A percentile compares a stretch with the other conserved stretches of the same genome.
phyloP scores from a whole-genome alignment of 1,140 invertebrate species.

The Heliconius eleuchia region DNA sequence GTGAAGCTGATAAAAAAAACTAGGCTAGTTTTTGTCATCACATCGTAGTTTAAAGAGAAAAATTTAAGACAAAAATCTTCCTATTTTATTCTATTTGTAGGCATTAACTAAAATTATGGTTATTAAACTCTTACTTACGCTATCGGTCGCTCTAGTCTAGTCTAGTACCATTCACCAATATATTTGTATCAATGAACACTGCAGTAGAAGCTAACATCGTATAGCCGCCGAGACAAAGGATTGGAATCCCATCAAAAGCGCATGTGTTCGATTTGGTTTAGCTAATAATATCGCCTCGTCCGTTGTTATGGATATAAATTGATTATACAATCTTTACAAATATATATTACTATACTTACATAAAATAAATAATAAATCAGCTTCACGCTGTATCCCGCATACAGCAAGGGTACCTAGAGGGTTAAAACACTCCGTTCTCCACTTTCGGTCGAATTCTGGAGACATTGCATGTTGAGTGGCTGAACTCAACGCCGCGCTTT shows the following conservation, averaged over 20 bases:
- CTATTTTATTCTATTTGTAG: not conserved
- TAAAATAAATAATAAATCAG: too few species aligned
- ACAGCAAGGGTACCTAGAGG: too few species aligned
- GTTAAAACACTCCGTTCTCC: too few species aligned
- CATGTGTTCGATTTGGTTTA: not conserved
- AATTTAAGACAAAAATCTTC: too few species aligned
- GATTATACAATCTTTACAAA: too few species aligned
- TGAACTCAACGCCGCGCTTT: too few species aligned
- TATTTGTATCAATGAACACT: not conserved
- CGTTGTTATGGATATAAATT: not conserved
- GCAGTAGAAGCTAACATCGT: not conserved
- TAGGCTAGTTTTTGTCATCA: too few species aligned
- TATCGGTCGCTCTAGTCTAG: not conserved
- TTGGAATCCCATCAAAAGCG: not conserved
- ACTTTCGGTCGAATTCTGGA: too few species aligned
- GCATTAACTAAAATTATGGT: not conserved
- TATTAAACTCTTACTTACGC: not conserved
- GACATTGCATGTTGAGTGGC: too few species aligned
- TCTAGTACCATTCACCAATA: too few species aligned
- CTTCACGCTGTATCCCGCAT: too few species aligned
- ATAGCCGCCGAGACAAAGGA: not conserved
- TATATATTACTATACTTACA: not conserved
- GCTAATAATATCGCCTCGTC: not conserved
- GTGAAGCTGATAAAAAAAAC: too few species aligned
- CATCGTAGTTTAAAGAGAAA: not conserved